Evolutionary conservation across 2,113 vertebrate genomes (phyloP).

Genomic region (Numida meleagris): DNA sequence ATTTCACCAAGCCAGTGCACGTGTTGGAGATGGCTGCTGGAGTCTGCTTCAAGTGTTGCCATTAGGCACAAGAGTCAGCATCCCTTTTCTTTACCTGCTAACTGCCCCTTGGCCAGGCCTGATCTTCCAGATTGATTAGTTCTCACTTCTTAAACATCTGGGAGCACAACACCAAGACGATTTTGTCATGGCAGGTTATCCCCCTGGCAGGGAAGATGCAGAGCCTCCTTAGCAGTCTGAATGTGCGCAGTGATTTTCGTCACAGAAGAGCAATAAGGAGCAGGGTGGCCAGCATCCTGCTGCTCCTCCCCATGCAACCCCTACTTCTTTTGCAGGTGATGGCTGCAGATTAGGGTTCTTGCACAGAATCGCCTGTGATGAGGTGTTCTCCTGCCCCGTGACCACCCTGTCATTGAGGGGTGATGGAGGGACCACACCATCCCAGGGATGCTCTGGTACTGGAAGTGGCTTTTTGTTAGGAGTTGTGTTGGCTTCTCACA

Average conservation of each 20-base stretch:
- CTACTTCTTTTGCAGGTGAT: background rate
- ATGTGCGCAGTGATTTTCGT: accelerated
- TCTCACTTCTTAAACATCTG: background rate
- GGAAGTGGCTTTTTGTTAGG: background rate
- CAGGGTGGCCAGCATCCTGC: accelerated
- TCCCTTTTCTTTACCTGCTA: background rate
- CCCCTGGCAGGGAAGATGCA: background rate
- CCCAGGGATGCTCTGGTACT: background rate
- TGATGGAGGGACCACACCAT: too few relatives aligned
- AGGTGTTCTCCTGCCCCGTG: background rate
- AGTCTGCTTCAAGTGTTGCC: background rate
- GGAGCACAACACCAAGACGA: accelerated
- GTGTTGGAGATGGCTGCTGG: background rate
- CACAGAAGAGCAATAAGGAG: accelerated
- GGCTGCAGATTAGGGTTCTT: background rate
- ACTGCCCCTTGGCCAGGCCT: accelerated
- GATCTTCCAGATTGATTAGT: background rate
- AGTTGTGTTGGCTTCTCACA: background rate
- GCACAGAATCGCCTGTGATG: background rate
- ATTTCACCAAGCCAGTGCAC: too few relatives aligned
- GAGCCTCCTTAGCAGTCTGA: background rate
- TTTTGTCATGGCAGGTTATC: background rate
- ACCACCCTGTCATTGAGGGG: background rate
- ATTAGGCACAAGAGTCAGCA: background rate
- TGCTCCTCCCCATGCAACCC: background rate